These are phyloP conservation scores for Serilophus lunatus DNA, from an alignment of 2,113 vertebrate genomes.

Conservation along the genomic window DNA sequence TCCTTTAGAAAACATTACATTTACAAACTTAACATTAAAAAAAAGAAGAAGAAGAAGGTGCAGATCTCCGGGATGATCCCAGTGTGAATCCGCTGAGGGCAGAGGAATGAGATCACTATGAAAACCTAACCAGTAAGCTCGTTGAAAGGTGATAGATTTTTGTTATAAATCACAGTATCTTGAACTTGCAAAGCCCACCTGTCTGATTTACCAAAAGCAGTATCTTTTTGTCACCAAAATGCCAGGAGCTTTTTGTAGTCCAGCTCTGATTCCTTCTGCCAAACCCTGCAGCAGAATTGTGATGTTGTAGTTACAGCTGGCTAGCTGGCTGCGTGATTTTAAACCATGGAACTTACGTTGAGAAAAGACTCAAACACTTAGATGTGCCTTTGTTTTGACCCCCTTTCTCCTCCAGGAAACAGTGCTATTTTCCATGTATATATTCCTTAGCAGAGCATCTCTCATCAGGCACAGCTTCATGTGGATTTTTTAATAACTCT, in stretches of 20 bases:
- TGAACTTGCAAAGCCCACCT: background rate
- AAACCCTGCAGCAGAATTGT: background rate
- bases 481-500: background rate
- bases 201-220: background rate
- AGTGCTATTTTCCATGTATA: background rate
- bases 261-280: background rate
- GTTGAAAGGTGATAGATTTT: background rate
- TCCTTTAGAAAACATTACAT: background rate
- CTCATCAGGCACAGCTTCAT: background rate
- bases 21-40: background rate
- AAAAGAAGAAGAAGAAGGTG: background rate
- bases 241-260: background rate
- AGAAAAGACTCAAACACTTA: background rate
- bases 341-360: background rate
- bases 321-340: background rate
- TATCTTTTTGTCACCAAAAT: background rate
- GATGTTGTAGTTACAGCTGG: background rate
- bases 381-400: background rate
- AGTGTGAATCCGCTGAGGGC: background rate
- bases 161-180: background rate
- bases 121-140: background rate
- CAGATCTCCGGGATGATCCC: background rate
- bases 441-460: background rate
- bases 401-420: background rate
- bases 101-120: accelerated